phyloP scores from a whole-genome alignment of 2,113 vertebrate species.

The Riparia riparia region DNA sequence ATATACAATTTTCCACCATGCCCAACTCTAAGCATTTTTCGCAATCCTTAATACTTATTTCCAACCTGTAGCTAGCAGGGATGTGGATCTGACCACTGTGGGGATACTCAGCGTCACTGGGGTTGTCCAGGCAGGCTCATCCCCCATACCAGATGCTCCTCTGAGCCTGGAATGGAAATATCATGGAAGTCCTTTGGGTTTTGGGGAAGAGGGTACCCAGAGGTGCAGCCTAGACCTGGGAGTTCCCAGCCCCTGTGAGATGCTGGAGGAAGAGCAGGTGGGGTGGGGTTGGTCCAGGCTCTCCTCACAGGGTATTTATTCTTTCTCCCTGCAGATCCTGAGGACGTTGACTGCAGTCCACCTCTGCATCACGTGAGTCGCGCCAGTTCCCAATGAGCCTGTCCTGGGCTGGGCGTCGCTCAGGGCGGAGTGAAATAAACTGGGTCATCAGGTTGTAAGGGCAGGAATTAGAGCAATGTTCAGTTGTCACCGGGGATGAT shows the following conservation, averaged over 20 bases:
- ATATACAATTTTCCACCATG: accelerated
- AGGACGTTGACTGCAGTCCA: conserved; percentile 88
- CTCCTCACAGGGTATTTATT: background rate
- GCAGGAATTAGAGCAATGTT: background rate
- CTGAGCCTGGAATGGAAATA: background rate
- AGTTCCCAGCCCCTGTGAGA: background rate
- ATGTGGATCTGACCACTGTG: accelerated
- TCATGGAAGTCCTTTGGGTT: background rate
- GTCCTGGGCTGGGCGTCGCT: background rate
- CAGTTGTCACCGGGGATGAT: background rate
- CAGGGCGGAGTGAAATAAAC: background rate
- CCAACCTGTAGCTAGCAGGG: background rate
- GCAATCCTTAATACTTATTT: background rate
- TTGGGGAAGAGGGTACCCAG: accelerated
- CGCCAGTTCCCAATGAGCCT: accelerated
- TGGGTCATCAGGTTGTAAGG: accelerated
- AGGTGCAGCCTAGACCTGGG: background rate
- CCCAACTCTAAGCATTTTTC: background rate
- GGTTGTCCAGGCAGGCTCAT: background rate
- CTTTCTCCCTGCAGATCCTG: conserved; percentile 82
- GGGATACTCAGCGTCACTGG: background rate
- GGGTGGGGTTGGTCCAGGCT: background rate
- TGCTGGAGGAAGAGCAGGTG: background rate
- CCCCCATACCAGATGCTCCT: accelerated
- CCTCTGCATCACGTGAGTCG: conserved; percentile 88